Evolutionary conservation across 2,888 invertebrate species (phyloP), one percentile per base, ranked within the genome.

Genomic region (Erebia epiphron): DNA sequence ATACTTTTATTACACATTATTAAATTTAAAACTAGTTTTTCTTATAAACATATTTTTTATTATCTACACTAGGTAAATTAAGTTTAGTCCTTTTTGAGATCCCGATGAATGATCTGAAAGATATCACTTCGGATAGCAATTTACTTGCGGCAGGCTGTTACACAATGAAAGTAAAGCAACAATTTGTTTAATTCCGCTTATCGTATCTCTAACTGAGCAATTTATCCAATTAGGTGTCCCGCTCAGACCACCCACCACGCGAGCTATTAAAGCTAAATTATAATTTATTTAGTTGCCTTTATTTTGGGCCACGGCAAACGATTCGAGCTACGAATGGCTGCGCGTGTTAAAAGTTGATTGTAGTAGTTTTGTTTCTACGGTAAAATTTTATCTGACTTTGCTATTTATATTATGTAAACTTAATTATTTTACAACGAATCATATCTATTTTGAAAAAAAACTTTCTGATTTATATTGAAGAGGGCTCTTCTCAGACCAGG

Each of bases 241-340:
- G 79, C 76, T 84, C 80, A 68, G 78, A 80, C 93, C 93, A 92
- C 93, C 92, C 92, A 92, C 88, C 83, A 81, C 76, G 88, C 78
- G 75, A 78, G 85, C 91, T 90, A 91, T 92, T 92, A 91, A 87
- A 90, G 86, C 88, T 89, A 90, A 91, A 92, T 92, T 91, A 90
- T 91, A 89, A 90, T 88, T 91, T 90, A 92, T 92, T 92, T 89
- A 88, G 87, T 88, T 82, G 86, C 86, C 83, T 88, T 82, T 78
- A 80, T 82, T 80, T 80, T 75, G 77, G 78, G 82, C 54, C 56
- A 66, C 62, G 69, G 69, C 68, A 68, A 66, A 68, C 72, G 71
- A 64, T 63, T 61, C 69, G 43, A 75, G 60, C 56, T 57, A 57
- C 70, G 70, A 72, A 75, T 70, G 73, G 64, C 64, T 72, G 70